These are phyloP conservation scores for Acleris literana DNA, from an alignment of 2,888 invertebrate species.

Conservation along the genomic window DNA sequence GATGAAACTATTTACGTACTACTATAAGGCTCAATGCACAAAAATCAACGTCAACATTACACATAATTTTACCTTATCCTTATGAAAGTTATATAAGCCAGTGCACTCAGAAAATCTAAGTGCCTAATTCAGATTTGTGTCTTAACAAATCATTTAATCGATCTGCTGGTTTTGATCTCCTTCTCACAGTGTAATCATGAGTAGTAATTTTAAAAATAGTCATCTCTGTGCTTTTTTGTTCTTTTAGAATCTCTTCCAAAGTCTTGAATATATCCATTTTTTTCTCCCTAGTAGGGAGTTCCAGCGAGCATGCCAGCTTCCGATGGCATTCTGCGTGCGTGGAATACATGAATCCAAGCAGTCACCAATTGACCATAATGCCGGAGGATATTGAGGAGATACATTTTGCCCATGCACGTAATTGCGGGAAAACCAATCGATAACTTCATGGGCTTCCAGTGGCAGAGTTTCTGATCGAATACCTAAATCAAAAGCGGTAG, in stretches of 20 bases:
- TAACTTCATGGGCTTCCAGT: too few species aligned
- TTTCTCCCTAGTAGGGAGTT: too few species aligned
- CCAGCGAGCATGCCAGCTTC: too few species aligned
- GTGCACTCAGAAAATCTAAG: conserved; percentile 17
- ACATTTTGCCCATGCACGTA: conserved; percentile 1
- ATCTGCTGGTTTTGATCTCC: conserved; percentile 21
- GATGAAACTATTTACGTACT: too few species aligned
- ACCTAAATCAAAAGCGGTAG: too few species aligned
- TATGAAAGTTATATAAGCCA: conserved; percentile 12
- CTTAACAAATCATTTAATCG: conserved; percentile 15
- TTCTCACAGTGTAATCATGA: conserved; percentile 9
- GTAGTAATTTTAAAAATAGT: conserved; percentile 8
- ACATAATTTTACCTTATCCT: not conserved
- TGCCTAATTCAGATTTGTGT: conserved; percentile 13
- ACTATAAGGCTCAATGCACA: not conserved
- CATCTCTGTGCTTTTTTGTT: conserved; percentile 8
- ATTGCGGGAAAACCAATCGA: conserved; percentile 2
- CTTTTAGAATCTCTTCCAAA: too few species aligned
- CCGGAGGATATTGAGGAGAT: not conserved
- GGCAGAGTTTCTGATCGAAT: too few species aligned
- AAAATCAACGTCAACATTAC: conserved; percentile 9
- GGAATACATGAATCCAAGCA: not conserved
- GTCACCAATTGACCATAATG: conserved; percentile 3
- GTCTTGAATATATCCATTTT: too few species aligned
- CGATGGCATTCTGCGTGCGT: too few species aligned